Base-by-base conservation (phyloP, 1,140 invertebrate species). In the Drosophila mauritiana region DNA sequence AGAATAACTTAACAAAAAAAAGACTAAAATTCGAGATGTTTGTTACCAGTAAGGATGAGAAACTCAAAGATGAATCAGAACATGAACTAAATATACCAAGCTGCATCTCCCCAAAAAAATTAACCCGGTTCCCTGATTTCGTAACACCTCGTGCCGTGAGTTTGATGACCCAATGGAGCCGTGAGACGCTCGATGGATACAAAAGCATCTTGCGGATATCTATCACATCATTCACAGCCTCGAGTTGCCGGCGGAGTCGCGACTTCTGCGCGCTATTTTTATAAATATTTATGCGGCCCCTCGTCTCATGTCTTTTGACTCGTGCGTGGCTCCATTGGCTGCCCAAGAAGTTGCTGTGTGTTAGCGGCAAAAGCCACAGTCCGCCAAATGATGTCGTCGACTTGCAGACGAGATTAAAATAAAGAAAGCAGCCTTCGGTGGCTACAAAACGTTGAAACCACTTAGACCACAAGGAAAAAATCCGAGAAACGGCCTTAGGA, bases 341-440 rank as follows among this genome's bases (percentile, higher is more conserved):
- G 58, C 45, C 13, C 36, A 65, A 22, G 36, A 49, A 34, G 64
- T 39, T 13, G 52, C 51, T 15, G 13, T n/a, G 6, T 48, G 46
- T 4, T 48, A 20, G 22, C 46, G 45, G 27, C 48, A 55, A 40
- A 54, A 70, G 63, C 51, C 55, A 57, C 67, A 53, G 68, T 55
- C 74, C 81, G 73, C 79, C 79, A 88, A 88, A 88, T 79, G 80
- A 88, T 88, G 79, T 88, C 83, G 83, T 88, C 83, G 79, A 76
- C 83, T 79, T 52, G 75, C 72, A 80, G 84, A 83, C 80, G 83
- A 89, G 75, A 89, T 79, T 79, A 80, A 89, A 88, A 88, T 88
- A 89, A 86, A 79, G 70, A 79, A 88, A 74, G 55, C 74, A 68
- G 39, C 39, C 45, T 56, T 13, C 57, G 39, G n/a, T 31, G 48